Base-by-base conservation (phyloP, 2,888 invertebrate genomes). In the Dryomyza anilis region DNA sequence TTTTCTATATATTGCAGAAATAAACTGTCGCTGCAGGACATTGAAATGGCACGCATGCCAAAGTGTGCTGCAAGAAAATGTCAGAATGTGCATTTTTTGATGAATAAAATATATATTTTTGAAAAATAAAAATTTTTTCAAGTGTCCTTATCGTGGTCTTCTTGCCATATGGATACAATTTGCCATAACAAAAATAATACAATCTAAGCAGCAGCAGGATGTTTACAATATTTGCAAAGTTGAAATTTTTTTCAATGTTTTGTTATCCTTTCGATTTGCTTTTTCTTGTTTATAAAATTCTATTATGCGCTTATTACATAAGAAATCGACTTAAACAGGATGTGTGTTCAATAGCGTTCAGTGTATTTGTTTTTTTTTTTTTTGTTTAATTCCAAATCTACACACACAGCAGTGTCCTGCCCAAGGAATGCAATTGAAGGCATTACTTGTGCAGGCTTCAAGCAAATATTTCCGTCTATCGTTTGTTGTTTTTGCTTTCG, bases 1-100 rank as follows among this genome's bases (percentile, higher is more conserved):
- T 52, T 43, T 16, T 16, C 16, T 43, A 43, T 43, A 16, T 43
- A 43, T 19, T 43, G 43, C 25, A 55, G 19, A 33, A 55, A 36
- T 23, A 36, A 33, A 55, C 55, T 55, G 55, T 55, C 55, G 36
- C 36, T 36, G 14, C 36, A 36, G 14, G 55, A 36, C 16, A 7
- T 25, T 19, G 21, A 21, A 16, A 36, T 36, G 23, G 10, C 36
- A 23, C 23, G n/a, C n/a, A n/a, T n/a, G n/a, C 14, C 36, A 36
- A 14, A 23, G 14, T n/a, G 5, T 30, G 21, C 21, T 19, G n/a
- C 53, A 33, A 30, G 21, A 19, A 19, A 3, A 1, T 53, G 30
- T 1, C 33, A 50, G 3, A 25, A 10, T 23, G n/a, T 14, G 50
- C 12, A 10, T 50, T 50, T n/a, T 23, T 25, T 8, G 12, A 39